phyloP scores from a whole-genome alignment of 1,140 invertebrate species.

The Caenorhabditis brenneri region DNA sequence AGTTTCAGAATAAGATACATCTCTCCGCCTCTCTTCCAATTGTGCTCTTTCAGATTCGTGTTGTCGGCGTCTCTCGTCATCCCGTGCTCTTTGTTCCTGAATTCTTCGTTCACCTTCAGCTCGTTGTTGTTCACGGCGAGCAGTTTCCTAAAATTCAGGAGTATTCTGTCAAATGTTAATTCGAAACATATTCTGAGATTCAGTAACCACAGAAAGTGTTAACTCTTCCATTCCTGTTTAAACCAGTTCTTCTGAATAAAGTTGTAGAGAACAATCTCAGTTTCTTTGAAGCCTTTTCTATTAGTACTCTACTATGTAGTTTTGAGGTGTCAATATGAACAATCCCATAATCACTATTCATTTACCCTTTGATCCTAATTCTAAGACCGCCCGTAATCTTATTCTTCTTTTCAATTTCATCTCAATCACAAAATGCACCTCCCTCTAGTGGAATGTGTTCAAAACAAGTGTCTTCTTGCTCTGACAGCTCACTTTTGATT shows the following conservation, averaged over 20 bases:
- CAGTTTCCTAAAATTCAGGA: constrained; percentile 2
- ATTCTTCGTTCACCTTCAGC: constrained; percentile 18
- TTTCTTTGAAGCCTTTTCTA: too few species aligned
- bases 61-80: constrained; percentile 23
- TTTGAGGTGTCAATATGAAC: background rate
- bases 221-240: too few species aligned
- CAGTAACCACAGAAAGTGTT: too few species aligned
- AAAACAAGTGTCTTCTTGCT: constrained; percentile 34
- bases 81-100: constrained; percentile 14
- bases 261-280: too few species aligned
- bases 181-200: too few species aligned
- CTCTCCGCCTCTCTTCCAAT: constrained; percentile 6
- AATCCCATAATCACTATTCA: background rate
- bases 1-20: background rate
- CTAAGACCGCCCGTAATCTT: background rate
- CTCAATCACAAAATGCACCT: constrained; percentile 38
- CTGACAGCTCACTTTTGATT: background rate
- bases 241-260: too few species aligned
- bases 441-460: constrained; percentile 34
- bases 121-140: constrained; percentile 19
- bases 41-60: constrained; percentile 15
- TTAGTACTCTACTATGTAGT: too few species aligned
- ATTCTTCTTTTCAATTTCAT: background rate
- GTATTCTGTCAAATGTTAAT: too few species aligned
- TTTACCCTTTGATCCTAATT: constrained; percentile 16